A percentile compares a stretch with the other conserved stretches of the same genome.
Evolutionary conservation across 1,140 invertebrate species (phyloP).

Genomic region (Ceratina japonica): DNA sequence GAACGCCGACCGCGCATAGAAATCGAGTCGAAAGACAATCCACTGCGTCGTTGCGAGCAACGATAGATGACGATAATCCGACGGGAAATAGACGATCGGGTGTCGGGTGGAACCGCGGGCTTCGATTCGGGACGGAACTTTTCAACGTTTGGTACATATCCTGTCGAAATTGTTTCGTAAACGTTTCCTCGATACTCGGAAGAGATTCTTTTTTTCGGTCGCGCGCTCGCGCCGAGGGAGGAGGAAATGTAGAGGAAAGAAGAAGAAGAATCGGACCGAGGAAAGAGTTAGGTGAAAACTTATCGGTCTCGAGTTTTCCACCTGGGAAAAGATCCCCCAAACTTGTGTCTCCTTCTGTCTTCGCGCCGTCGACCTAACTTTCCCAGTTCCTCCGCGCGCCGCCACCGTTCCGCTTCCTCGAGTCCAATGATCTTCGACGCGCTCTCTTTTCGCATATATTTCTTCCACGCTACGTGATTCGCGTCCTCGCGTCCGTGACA

Average conservation of each 20-base stretch:
- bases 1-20: too few relatives aligned
- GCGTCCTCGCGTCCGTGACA: neutral
- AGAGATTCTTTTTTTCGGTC: conserved; percentile 16
- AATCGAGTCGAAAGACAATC: conserved; percentile 18
- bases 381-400: neutral
- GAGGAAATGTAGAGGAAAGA: neutral
- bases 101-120: neutral
- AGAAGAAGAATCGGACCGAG: conserved; percentile 29
- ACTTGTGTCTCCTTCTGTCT: conserved; percentile 42
- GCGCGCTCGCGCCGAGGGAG: too few relatives aligned
- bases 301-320: conserved; percentile 35
- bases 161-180: conserved; percentile 51
- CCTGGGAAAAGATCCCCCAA: conserved; percentile 10
- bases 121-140: neutral
- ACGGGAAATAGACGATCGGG: neutral
- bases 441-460: conserved; percentile 40
- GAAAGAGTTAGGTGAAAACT: conserved; percentile 54
- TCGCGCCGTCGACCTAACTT: conserved; percentile 38
- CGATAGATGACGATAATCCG: neutral
- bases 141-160: neutral
- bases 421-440: conserved; percentile 47
- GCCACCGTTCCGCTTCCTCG: neutral
- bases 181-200: conserved; percentile 19
- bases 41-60: neutral
- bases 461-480: conserved; percentile 37